Percentiles rank a stretch among this genome's conserved stretches.
phyloP scores from a whole-genome alignment of 2,113 vertebrate species.

The Lasiurus borealis region DNA sequence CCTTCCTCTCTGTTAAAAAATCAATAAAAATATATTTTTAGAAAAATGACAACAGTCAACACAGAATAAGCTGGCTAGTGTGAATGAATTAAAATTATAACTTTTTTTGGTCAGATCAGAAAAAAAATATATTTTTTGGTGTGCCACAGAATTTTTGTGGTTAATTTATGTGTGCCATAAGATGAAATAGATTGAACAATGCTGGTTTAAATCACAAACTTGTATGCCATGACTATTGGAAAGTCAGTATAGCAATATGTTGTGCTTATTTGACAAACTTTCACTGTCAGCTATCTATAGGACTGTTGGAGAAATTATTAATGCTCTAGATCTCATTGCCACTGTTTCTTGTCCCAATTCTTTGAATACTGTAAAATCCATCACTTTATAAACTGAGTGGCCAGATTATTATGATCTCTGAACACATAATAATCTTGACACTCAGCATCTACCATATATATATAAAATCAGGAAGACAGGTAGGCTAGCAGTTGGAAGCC shows the following conservation, averaged over 20 bases:
- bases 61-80: neutral
- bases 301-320: neutral
- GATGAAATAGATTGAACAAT: neutral
- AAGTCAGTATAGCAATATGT: neutral
- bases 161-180: neutral
- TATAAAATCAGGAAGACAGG: too few relatives aligned
- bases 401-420: too few relatives aligned
- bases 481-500: too few relatives aligned
- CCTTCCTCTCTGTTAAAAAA: too few relatives aligned
- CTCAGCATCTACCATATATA: too few relatives aligned
- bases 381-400: neutral
- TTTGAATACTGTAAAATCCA: neutral
- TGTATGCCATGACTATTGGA: neutral
- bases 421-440: too few relatives aligned
- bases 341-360: neutral
- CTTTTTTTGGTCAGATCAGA: neutral
- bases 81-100: neutral
- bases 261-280: neutral
- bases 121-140: neutral
- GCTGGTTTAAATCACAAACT: neutral
- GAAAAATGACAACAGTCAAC: neutral
- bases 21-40: too few relatives aligned
- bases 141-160: neutral
- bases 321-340: neutral
- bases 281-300: neutral